A percentile compares a stretch with the other conserved stretches of the same genome.
These are phyloP conservation scores for Pachypanchax playfairii DNA, from an alignment of 2,113 vertebrate genomes.

Conservation along the genomic window DNA sequence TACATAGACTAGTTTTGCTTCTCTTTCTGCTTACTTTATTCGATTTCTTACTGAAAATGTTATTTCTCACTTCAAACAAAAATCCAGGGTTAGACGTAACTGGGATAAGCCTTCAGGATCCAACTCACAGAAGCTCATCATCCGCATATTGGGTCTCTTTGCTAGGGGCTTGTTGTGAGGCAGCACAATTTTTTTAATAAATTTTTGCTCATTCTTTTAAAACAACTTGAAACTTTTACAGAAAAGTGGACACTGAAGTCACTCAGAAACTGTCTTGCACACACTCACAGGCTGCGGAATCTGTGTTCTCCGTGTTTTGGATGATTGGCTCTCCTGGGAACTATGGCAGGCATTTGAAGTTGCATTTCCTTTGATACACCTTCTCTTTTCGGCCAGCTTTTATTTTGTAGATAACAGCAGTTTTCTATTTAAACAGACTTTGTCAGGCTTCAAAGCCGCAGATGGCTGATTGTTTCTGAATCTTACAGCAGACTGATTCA, in stretches of 20 bases:
- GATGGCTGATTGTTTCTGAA: constrained; percentile 2
- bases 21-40: no score
- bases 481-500: neutral
- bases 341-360: constrained; percentile 24
- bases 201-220: neutral
- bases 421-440: constrained; percentile 16
- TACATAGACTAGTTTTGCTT: no score
- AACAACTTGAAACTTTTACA: neutral
- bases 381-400: constrained; percentile 11
- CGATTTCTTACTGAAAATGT: no score
- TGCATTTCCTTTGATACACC: constrained; percentile 42
- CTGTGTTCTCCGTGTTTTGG: constrained; percentile 20
- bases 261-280: no score
- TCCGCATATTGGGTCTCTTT: no score
- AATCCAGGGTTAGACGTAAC: no score
- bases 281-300: constrained; percentile 1
- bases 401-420: constrained; percentile 16
- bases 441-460: constrained; percentile 15
- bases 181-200: neutral
- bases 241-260: neutral
- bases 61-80: no score
- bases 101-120: no score
- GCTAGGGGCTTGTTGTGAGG: neutral
- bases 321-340: constrained; percentile 10
- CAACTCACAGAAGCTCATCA: no score